A percentile compares a stretch with the other conserved stretches of the same genome.
These are phyloP conservation scores for Hippopotamyrus pictus DNA, from an alignment of 2,797 vertebrate genomes.

Conservation along the genomic window DNA sequence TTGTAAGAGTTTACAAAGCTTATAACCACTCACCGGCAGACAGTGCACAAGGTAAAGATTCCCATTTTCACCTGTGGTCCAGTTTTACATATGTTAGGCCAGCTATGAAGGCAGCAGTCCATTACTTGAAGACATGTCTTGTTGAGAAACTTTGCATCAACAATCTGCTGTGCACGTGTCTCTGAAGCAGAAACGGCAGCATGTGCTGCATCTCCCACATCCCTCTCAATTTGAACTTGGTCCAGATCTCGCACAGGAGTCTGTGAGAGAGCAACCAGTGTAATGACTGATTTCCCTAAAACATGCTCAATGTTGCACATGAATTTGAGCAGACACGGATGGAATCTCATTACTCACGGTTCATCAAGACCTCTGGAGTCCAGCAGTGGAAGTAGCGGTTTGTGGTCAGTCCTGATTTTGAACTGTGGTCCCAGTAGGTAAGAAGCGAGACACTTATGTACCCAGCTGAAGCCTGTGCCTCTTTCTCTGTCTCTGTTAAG, in stretches of 20 bases:
- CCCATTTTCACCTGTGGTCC: background rate
- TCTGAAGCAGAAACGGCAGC: background rate
- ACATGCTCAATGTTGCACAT: background rate
- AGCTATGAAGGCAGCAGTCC: background rate
- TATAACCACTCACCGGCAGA: background rate
- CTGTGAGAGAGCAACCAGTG: background rate
- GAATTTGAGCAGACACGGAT: background rate
- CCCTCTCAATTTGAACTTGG: background rate
- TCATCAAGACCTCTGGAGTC: background rate
- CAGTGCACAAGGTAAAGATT: background rate
- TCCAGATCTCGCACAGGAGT: background rate
- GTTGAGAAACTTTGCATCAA: background rate
- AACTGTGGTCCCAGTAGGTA: background rate
- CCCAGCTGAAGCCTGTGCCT: background rate
- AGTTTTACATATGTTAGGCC: background rate
- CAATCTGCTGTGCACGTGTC: background rate
- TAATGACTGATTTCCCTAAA: background rate
- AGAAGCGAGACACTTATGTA: background rate
- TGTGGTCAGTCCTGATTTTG: background rate
- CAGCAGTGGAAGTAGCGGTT: background rate
- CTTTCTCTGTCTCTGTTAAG: background rate
- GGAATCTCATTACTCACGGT: background rate
- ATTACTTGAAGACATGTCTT: background rate
- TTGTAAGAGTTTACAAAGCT: background rate
- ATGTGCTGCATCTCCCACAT: background rate